Evolutionary conservation across 2,888 invertebrate species (phyloP).

Genomic region (Trichacis sp.): DNA sequence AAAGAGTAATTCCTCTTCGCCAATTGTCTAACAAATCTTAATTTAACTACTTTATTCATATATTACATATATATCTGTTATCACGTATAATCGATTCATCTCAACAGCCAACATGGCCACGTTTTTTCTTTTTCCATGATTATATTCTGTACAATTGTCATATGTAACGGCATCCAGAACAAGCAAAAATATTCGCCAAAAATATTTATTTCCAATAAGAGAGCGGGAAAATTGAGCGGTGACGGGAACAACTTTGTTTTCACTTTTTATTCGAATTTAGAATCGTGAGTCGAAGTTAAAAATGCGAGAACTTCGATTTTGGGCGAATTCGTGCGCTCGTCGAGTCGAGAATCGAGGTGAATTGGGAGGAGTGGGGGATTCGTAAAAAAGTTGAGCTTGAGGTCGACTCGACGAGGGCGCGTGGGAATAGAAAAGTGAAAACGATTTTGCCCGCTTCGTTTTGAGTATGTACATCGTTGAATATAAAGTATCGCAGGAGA

Average conservation of each 20-base stretch:
- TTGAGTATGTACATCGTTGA: constrained; percentile 45
- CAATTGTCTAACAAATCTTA: constrained; percentile 36
- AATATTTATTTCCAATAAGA: no score
- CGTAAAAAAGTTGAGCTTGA: no score
- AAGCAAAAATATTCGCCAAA: not conserved
- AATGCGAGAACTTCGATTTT: no score
- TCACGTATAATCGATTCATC: constrained; percentile 48
- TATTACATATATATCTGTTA: constrained; percentile 50
- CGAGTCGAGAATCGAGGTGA: constrained; percentile 17
- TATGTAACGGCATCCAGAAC: constrained; percentile 6
- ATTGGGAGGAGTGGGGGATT: no score
- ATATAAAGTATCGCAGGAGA: constrained; percentile 40
- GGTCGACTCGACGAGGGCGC: constrained; percentile 23
- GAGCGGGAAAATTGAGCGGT: no score
- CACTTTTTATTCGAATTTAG: no score
- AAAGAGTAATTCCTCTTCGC: constrained; percentile 9
- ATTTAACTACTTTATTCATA: constrained; percentile 28
- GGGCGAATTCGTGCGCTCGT: no score
- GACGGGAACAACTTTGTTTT: no score
- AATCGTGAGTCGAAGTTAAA: no score
- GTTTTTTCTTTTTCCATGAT: constrained; percentile 29
- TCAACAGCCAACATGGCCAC: constrained; percentile 33
- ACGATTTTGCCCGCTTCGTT: constrained; percentile 27
- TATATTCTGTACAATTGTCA: constrained; percentile 25
- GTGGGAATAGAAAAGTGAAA: constrained; percentile 23